Percentiles rank a stretch among this genome's conserved stretches.
Conservation (phyloP, 2,888 invertebrate genomes). For the Hyppa rectilinea region DNA sequence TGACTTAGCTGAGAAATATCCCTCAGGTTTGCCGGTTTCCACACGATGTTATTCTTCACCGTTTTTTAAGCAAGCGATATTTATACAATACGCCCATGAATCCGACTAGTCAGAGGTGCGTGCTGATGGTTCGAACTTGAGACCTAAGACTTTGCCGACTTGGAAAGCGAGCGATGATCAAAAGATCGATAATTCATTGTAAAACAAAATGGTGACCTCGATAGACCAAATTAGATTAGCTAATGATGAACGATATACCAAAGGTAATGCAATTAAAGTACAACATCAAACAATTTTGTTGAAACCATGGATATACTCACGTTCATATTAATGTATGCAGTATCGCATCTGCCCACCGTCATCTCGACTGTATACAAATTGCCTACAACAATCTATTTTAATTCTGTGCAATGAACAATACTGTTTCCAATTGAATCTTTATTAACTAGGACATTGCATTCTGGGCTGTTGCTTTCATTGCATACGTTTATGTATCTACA, state of each 20-base stretch:
- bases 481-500: conserved; percentile 17
- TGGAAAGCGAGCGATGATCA: conserved; percentile 11
- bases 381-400: conserved; percentile 70
- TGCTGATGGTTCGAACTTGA: too few species aligned
- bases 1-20: too few species aligned
- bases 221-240: conserved; percentile 10
- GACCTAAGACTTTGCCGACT: too few species aligned
- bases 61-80: too few species aligned
- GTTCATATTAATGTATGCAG: conserved; percentile 34
- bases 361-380: conserved; percentile 47
- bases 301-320: conserved; percentile 2
- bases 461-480: conserved; percentile 53
- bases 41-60: too few species aligned
- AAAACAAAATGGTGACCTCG: conserved; percentile 32
- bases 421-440: conserved; percentile 75
- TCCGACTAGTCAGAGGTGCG: too few species aligned
- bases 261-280: conserved; percentile 18
- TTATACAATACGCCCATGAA: too few species aligned
- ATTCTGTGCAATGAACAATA: conserved; percentile 76
- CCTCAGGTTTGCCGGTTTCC: too few species aligned
- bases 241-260: conserved; percentile 6
- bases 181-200: conserved; percentile 28
- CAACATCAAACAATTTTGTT: conserved; percentile 4
- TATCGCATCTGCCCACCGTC: conserved; percentile 40
- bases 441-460: conserved; percentile 70